Base-by-base conservation (phyloP, 2,113 vertebrate species). In the Eurypyga helias region DNA sequence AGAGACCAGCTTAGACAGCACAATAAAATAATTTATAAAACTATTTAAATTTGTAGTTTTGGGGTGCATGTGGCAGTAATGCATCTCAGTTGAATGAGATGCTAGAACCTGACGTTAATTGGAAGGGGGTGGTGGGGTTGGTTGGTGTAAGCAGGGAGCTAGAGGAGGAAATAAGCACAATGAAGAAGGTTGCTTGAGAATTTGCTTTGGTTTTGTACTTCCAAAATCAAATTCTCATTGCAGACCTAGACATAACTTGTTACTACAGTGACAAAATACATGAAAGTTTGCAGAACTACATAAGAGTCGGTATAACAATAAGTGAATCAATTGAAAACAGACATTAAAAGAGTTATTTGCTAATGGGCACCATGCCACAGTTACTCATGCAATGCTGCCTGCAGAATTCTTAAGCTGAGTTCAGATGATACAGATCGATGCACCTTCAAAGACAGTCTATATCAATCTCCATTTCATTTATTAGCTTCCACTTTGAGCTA, bases 381-480 rank as follows among this genome's bases (percentile, higher is more conserved):
- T 98, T 98, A 96, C 97, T 98, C 98, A 98, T 98, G 97, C 97
- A 98, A 97, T 93, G 98, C 97, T 98, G 98, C 97, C 95, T 97
- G 97, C 95, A 98, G 98, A 98, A 98, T 98, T 98, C 98, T 98
- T 98, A 98, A 98, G 95, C 97, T 96, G 97, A 98, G 97, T 98
- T 98, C 98, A 98, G 98, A 98, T 98, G 98, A 98, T 97, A 98
- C 97, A 98, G 98, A 99, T 98, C 98, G 97, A 99, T 99, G 98
- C 98, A 97, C 96, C 97, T 98, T 98, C 98, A 98, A 98, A 98
- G 98, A 98, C 98, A 98, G 97, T 98, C 98, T 98, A 98, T 98
- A 98, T 98, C 98, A 98, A 98, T 99, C 98, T 98, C 98, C 98
- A 98, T 98, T 98, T 98, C 98, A 98, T 98, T 99, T 98, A 98